Percentiles rank a stretch among this genome's conserved stretches.
These are phyloP conservation scores for Pterostichus madidus DNA, from an alignment of 2,888 invertebrate species.

Conservation along the genomic window DNA sequence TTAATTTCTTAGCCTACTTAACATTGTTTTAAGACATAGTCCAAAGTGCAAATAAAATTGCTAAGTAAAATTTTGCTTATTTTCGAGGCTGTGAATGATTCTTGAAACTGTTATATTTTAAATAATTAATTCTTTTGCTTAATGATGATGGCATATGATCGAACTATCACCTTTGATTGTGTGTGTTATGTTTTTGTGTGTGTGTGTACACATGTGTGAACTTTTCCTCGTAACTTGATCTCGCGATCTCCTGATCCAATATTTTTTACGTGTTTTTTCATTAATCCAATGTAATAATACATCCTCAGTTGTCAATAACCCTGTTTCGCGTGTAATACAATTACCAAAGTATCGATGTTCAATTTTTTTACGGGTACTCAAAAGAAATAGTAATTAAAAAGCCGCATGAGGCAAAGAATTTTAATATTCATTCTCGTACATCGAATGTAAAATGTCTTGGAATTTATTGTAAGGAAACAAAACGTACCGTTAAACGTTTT, in stretches of 20 bases:
- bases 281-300: constrained; percentile 49
- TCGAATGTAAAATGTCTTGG: constrained; percentile 48
- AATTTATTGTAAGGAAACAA: constrained; percentile 39
- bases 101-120: no score
- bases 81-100: no score
- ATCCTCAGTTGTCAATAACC: constrained; percentile 56
- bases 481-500: constrained; percentile 52
- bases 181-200: constrained; percentile 13
- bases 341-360: constrained; percentile 44
- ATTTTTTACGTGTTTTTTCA: constrained; percentile 36
- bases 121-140: no score
- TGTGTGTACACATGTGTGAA: background rate
- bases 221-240: constrained; percentile 31
- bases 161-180: background rate
- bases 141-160: no score
- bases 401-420: constrained; percentile 58
- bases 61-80: no score
- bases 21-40: no score
- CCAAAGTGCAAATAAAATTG: no score
- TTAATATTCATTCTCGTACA: constrained; percentile 56
- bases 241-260: background rate
- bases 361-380: constrained; percentile 12
- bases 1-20: no score
- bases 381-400: constrained; percentile 50
- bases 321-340: constrained; percentile 42